Conservation (phyloP, 2,888 invertebrate species). For the Cheilosia pagana region DNA sequence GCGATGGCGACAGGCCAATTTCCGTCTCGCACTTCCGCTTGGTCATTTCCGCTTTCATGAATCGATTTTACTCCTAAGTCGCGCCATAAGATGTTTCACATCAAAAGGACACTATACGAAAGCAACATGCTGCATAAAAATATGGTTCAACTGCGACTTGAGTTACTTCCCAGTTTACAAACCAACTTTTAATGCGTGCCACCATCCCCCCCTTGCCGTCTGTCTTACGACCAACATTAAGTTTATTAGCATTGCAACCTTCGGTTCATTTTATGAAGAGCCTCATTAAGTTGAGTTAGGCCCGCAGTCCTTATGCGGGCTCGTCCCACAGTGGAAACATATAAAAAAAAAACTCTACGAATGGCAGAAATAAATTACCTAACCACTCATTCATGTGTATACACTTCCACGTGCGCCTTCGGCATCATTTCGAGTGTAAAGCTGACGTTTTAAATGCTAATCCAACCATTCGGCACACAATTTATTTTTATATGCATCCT, state of each 20-base stretch:
- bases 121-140: too few species aligned
- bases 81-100: too few species aligned
- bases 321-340: background rate
- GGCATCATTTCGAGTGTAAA: conserved; percentile 5
- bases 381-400: background rate
- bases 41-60: too few species aligned
- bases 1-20: too few species aligned
- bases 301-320: background rate
- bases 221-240: background rate
- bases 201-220: background rate
- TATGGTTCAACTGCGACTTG: too few species aligned
- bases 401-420: conserved; percentile 22
- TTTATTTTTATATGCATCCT: conserved; percentile 61
- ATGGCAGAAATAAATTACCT: conserved; percentile 4
- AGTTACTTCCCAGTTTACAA: background rate
- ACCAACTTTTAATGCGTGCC: background rate
- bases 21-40: too few species aligned
- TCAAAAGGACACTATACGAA: too few species aligned
- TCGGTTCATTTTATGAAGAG: background rate
- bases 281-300: conserved; percentile 12
- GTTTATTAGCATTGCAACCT: conserved; percentile 5
- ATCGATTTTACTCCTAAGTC: too few species aligned
- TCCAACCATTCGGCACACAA: conserved; percentile 42
- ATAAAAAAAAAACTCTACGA: background rate
- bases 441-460: conserved; percentile 48